Conservation (phyloP, 2,888 invertebrate genomes). For the Cephus spinipes region DNA sequence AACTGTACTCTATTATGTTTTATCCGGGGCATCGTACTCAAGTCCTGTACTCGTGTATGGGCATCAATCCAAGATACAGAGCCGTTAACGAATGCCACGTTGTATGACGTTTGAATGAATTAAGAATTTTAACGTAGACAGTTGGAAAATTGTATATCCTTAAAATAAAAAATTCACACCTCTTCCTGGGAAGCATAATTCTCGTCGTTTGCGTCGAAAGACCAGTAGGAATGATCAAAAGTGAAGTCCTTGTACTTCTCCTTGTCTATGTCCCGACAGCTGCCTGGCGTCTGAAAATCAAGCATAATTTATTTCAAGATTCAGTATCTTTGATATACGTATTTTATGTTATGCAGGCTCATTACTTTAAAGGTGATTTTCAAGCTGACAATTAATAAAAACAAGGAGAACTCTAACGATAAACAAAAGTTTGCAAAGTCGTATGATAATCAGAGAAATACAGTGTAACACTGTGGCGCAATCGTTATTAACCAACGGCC, state of each 20-base stretch:
- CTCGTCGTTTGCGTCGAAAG: constrained; percentile 76
- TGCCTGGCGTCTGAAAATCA: constrained; percentile 66
- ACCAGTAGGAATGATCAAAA: constrained; percentile 92
- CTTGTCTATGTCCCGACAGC: constrained; percentile 71
- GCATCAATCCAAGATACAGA: neutral
- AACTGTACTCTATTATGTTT: neutral
- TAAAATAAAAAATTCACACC: constrained; percentile 63
- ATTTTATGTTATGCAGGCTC: neutral
- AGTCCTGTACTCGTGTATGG: neutral
- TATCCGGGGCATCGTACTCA: neutral
- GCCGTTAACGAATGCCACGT: neutral
- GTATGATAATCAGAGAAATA: neutral
- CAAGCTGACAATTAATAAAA: neutral
- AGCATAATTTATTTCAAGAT: neutral
- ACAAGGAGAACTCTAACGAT: neutral
- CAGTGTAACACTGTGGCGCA: neutral
- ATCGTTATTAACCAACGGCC: neutral
- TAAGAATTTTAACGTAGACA: neutral
- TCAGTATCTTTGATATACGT: neutral
- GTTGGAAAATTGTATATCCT: neutral
- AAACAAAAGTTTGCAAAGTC: neutral
- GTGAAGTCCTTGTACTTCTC: constrained; percentile 87
- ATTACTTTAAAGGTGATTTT: neutral
- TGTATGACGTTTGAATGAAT: neutral
- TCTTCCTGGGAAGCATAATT: constrained; percentile 86